Conservation (phyloP, 1,140 invertebrate species). For the Adoxophyes honmai region DNA sequence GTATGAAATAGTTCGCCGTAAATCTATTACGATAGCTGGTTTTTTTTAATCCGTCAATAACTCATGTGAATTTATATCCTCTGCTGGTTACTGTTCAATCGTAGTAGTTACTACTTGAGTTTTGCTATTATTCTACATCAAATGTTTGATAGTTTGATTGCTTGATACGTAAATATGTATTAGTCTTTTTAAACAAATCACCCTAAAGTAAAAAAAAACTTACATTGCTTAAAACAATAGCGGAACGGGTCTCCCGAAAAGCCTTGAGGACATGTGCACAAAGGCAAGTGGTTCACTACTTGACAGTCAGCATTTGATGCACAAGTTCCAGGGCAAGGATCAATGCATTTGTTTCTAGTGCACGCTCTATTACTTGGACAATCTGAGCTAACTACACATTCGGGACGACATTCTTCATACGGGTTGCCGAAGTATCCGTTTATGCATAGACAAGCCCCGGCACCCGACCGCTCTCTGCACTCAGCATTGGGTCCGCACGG, state of each 20-base stretch:
- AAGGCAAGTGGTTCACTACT: slow-evolving; percentile 86
- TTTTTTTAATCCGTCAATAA: no score
- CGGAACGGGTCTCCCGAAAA: slow-evolving; percentile 85
- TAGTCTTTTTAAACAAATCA: not conserved
- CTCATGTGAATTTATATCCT: no score
- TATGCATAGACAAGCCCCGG: slow-evolving; percentile 78
- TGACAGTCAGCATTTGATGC: slow-evolving; percentile 85
- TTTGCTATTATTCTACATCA: no score
- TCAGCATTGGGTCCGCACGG: slow-evolving; percentile 80
- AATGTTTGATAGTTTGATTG: no score
- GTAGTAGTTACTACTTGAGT: no score
- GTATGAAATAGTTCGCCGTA: no score
- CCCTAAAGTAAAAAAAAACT: slow-evolving; percentile 30
- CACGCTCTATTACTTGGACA: slow-evolving; percentile 83
- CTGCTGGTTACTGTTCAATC: no score
- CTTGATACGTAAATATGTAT: no score
- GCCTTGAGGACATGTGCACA: slow-evolving; percentile 84
- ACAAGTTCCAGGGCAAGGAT: slow-evolving; percentile 86
- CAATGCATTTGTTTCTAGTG: slow-evolving; percentile 82
- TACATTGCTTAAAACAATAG: slow-evolving; percentile 71
- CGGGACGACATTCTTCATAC: slow-evolving; percentile 75
- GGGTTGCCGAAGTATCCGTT: slow-evolving; percentile 77
- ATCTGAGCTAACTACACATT: slow-evolving; percentile 76
- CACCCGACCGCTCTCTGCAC: slow-evolving; percentile 77
- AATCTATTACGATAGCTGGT: no score